Conservation (phyloP, 2,113 vertebrate genomes). For the Chloropsis cyanopogon region DNA sequence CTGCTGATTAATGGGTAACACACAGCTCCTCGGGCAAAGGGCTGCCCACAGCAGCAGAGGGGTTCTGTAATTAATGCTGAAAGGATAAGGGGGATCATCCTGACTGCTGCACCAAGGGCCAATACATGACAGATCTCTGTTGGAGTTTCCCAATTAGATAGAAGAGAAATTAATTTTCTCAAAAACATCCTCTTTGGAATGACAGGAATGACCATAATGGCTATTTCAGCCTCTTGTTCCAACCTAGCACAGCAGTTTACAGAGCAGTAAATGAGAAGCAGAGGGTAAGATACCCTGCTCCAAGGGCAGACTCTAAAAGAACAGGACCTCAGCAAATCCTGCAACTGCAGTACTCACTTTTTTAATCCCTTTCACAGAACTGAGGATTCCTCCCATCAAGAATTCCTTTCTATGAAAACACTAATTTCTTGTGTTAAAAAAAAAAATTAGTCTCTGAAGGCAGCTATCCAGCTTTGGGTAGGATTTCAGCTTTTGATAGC, state of each 20-base stretch:
- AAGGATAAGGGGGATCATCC: background rate
- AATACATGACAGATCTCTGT: background rate
- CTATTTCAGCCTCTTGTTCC: background rate
- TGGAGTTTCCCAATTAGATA: background rate
- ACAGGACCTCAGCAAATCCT: background rate
- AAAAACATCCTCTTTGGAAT: background rate
- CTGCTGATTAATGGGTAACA: background rate
- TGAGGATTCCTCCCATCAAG: background rate
- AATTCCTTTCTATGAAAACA: constrained; percentile 15
- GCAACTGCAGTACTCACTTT: background rate
- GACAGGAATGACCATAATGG: background rate
- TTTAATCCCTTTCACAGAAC: background rate
- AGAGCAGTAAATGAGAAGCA: background rate
- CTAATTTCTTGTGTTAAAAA: background rate
- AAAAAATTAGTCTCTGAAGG: background rate
- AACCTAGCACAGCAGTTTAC: background rate
- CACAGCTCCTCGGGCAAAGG: background rate
- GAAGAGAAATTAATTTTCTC: background rate
- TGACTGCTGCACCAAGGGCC: background rate
- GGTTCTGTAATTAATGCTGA: background rate
- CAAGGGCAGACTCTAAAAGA: background rate
- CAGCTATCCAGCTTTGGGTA: background rate
- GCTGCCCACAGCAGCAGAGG: background rate
- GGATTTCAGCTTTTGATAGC: constrained; percentile 23
- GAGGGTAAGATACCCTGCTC: background rate